phyloP scores from a whole-genome alignment of 2,888 invertebrate species.

The Zygothrica quintamaculata region DNA sequence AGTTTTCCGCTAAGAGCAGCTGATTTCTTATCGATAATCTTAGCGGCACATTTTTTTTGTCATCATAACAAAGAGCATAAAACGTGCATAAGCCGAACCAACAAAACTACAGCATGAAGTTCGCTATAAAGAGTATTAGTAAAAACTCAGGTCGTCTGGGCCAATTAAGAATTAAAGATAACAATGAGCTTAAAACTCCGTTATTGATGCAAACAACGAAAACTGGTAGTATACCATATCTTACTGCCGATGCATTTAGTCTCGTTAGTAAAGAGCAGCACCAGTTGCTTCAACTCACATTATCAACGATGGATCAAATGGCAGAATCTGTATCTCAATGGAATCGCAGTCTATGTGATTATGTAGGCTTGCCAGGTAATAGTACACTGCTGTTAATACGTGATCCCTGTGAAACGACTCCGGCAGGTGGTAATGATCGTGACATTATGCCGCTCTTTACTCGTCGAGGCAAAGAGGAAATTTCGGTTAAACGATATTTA shows the following conservation, averaged over 20 bases:
- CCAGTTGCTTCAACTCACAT: conserved; percentile 89
- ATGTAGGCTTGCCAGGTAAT: conserved; percentile 87
- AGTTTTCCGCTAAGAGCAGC: conserved; percentile 9
- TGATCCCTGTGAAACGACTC: conserved; percentile 89
- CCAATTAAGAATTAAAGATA: conserved; percentile 84
- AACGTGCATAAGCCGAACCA: conserved; percentile 34
- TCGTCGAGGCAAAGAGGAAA: conserved; percentile 89
- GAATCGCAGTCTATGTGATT: conserved; percentile 88
- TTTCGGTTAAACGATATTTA: conserved; percentile 90
- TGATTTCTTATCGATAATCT: conserved; percentile 22
- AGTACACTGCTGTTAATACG: conserved; percentile 84
- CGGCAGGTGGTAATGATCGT: conserved; percentile 90
- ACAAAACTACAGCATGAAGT: conserved; percentile 89
- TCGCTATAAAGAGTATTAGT: conserved; percentile 87
- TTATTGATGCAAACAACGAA: conserved; percentile 89
- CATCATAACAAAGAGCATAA: conserved; percentile 6
- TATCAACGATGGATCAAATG: conserved; percentile 89
- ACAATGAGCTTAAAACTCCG: conserved; percentile 89
- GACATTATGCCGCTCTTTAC: conserved; percentile 91
- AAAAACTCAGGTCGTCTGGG: conserved; percentile 89
- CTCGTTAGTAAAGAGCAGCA: conserved; percentile 86
- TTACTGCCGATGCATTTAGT: conserved; percentile 90
- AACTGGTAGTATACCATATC: conserved; percentile 93
- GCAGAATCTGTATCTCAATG: conserved; percentile 88
- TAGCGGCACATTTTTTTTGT: not conserved